These are phyloP conservation scores for Hylaea fasciaria DNA, from an alignment of 2,888 invertebrate genomes.

Conservation along the genomic window DNA sequence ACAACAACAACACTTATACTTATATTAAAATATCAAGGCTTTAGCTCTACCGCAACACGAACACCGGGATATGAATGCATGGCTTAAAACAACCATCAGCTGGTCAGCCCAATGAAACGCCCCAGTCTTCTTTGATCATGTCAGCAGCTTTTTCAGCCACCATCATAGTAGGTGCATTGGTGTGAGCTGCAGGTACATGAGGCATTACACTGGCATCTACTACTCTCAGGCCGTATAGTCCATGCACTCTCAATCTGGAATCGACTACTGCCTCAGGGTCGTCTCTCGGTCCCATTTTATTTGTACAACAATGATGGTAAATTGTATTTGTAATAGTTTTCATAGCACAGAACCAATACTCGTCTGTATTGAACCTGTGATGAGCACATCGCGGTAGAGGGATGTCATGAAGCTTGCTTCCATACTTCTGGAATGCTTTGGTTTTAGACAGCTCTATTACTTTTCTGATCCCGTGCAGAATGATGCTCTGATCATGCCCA, in stretches of 20 bases:
- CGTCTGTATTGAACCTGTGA: conserved; percentile 83
- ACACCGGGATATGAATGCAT: conserved; percentile 18
- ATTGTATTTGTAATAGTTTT: conserved; percentile 80
- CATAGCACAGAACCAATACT: conserved; percentile 89
- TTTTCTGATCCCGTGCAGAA: conserved; percentile 76
- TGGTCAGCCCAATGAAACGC: conserved; percentile 16
- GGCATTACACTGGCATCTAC: conserved; percentile 86
- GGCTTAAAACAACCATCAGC: neutral
- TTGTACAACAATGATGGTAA: conserved; percentile 84
- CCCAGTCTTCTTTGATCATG: conserved; percentile 79
- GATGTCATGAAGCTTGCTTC: conserved; percentile 80
- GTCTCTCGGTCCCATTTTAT: conserved; percentile 79
- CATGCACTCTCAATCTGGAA: conserved; percentile 77
- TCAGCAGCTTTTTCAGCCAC: conserved; percentile 85
- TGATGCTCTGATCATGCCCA: conserved; percentile 82
- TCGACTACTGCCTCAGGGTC: conserved; percentile 83
- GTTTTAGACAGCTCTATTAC: conserved; percentile 76
- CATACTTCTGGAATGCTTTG: conserved; percentile 78
- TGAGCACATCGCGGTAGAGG: conserved; percentile 84
- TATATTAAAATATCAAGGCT: too few relatives aligned
- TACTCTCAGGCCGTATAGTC: conserved; percentile 79
- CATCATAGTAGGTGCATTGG: conserved; percentile 85
- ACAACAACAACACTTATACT: too few relatives aligned
- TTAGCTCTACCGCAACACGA: neutral
- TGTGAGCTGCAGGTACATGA: conserved; percentile 82